Evolutionary conservation across 2,888 invertebrate genomes (phyloP).

Genomic region (Drosophila emarginata): DNA sequence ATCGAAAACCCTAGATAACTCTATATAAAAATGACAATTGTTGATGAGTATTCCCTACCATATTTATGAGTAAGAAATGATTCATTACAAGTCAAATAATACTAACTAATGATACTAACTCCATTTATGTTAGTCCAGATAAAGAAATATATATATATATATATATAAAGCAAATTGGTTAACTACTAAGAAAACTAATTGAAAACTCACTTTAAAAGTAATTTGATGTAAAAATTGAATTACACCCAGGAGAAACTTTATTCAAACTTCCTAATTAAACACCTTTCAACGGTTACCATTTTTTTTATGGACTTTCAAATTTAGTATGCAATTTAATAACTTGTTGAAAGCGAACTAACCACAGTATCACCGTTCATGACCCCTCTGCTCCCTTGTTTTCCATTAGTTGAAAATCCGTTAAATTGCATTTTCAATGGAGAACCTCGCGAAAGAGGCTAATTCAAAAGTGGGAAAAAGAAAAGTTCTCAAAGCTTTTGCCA

Average conservation of each 20-base stretch:
- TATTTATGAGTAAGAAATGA: too few species aligned
- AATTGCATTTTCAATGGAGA: not conserved
- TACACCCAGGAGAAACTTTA: not conserved
- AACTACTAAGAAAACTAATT: not conserved
- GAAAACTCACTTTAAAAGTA: not conserved
- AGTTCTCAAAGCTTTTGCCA: not conserved
- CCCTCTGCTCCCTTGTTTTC: not conserved
- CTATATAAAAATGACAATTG: too few species aligned
- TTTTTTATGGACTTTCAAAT: not conserved
- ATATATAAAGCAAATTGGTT: not conserved
- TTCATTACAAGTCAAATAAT: too few species aligned
- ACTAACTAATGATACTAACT: too few species aligned
- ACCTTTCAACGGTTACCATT: not conserved
- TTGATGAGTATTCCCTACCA: too few species aligned
- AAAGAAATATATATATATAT: too few species aligned
- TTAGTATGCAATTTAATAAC: not conserved
- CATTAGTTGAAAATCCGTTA: not conserved
- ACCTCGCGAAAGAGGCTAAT: not conserved
- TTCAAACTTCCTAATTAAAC: not conserved
- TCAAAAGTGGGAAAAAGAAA: not conserved
- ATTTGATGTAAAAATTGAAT: too few species aligned
- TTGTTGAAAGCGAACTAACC: not conserved
- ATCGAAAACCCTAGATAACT: too few species aligned
- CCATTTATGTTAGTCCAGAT: too few species aligned
- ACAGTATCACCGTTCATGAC: not conserved